Evolutionary conservation across 2,888 invertebrate species (phyloP), one percentile per base, ranked within the genome.

Genomic region (Parnassius glacialis): DNA sequence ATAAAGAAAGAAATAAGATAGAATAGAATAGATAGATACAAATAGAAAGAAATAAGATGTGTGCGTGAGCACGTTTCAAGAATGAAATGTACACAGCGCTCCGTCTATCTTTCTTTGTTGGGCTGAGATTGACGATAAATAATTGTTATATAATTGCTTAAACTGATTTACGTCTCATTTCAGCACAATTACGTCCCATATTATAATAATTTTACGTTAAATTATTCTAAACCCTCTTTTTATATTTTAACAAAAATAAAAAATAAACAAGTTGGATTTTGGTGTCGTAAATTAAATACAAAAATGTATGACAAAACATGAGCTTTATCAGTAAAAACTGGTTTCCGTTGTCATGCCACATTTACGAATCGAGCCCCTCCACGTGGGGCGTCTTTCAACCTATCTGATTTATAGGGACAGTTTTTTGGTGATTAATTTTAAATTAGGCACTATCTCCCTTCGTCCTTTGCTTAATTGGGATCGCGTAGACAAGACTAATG

Each of bases 341-440:
- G 66, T 70, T 75, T 76, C 74, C 74, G 70, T 71, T 74, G 73
- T 76, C 75, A 70, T 61, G 69, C 71, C 65, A 62, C 65, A 62
- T 61, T 34, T 51, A 59, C 48, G 42, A 57, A 13, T 34, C 48
- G 45, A 54, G 45, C 50, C 58, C 57, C 73, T 45, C 67, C 79
- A 76, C 78, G 83, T 81, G 83, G 66, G 73, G 68, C 70, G 68
- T 64, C 61, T 57, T 20, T 62, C 64, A 67, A 68, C 72, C 71
- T 76, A 78, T 78, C 80, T 85, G 87, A 87, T 88, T 87, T 87
- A 87, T 85, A 71, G 64, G 64, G 55, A 70, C 71, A 68, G 66
- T 76, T 64, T 81, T 84, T 82, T 75, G 77, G 81, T 82, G 79
- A 81, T 82, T 84, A 83, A 85, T 86, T 84, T 81, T 72, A 80